Evolutionary conservation across 2,797 vertebrate genomes (phyloP).

Genomic region (Oceanodroma leucorhoa): DNA sequence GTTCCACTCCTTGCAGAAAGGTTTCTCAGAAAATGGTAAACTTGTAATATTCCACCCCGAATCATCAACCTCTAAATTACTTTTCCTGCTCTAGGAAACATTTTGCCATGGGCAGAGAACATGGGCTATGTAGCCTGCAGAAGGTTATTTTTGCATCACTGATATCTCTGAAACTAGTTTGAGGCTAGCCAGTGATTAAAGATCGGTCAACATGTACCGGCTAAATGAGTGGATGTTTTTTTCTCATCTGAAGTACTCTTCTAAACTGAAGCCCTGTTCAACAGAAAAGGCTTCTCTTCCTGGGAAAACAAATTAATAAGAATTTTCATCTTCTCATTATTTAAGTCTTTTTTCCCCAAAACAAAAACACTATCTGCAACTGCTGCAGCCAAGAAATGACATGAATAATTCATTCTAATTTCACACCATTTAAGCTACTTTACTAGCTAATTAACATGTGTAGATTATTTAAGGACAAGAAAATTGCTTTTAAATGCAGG

Average conservation of each 20-base stretch:
- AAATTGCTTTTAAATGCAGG: conserved; percentile 71
- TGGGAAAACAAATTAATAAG: conserved; percentile 26
- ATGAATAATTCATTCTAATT: conserved; percentile 72
- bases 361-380: conserved; percentile 30
- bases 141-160: conserved; percentile 2
- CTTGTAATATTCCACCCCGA: not conserved
- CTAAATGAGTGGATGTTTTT: conserved; percentile 3
- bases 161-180: not conserved
- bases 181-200: conserved; percentile 13
- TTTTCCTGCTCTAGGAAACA: conserved; percentile 4
- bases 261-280: conserved; percentile 25
- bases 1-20: not conserved
- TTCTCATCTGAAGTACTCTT: conserved; percentile 31
- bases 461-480: conserved; percentile 70
- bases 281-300: not conserved
- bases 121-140: not conserved
- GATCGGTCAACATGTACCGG: not conserved
- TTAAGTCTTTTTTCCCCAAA: not conserved
- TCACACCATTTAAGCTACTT: conserved; percentile 67
- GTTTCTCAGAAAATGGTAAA: not conserved
- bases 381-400: conserved; percentile 34
- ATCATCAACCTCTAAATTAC: not conserved
- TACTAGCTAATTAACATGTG: conserved; percentile 68
- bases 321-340: conserved; percentile 30
- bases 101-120: not conserved